Evolutionary conservation across 2,797 vertebrate species (phyloP).

Genomic region (Ptychobarbus kaznakovi): DNA sequence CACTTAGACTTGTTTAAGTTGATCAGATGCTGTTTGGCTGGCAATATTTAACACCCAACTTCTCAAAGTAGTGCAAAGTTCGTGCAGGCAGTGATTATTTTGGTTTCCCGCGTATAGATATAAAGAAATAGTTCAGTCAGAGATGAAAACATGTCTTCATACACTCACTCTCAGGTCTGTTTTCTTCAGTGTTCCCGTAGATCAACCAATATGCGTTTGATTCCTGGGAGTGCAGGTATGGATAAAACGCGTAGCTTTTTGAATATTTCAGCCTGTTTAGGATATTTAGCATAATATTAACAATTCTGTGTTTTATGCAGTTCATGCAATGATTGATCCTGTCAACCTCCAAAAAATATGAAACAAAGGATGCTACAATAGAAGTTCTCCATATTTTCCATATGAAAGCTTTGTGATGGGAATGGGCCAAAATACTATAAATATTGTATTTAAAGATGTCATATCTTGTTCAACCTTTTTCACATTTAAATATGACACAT

Average conservation of each 20-base stretch:
- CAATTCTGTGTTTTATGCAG: not conserved
- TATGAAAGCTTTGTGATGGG: not conserved
- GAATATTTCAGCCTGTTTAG: not conserved
- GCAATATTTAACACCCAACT: not conserved
- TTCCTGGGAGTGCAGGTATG: not conserved
- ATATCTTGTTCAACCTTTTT: not conserved
- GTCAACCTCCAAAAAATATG: not conserved
- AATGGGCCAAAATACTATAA: not conserved
- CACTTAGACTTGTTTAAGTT: not conserved
- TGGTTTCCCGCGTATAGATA: not conserved
- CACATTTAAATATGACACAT: not conserved
- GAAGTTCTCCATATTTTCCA: not conserved
- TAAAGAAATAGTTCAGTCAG: not conserved
- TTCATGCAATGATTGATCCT: not conserved
- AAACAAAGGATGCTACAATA: not conserved
- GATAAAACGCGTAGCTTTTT: not conserved
- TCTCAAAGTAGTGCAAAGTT: not conserved
- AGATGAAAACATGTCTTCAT: not conserved
- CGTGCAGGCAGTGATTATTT: not conserved
- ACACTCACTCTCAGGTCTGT: not conserved
- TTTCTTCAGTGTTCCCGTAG: not conserved
- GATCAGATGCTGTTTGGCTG: conserved; percentile 9
- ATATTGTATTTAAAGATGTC: not conserved
- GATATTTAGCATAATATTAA: not conserved
- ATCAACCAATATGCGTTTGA: not conserved